Percentiles rank a stretch among this genome's conserved stretches.
Conservation (phyloP, 2,888 invertebrate species). For the Lissonota sp. region DNA sequence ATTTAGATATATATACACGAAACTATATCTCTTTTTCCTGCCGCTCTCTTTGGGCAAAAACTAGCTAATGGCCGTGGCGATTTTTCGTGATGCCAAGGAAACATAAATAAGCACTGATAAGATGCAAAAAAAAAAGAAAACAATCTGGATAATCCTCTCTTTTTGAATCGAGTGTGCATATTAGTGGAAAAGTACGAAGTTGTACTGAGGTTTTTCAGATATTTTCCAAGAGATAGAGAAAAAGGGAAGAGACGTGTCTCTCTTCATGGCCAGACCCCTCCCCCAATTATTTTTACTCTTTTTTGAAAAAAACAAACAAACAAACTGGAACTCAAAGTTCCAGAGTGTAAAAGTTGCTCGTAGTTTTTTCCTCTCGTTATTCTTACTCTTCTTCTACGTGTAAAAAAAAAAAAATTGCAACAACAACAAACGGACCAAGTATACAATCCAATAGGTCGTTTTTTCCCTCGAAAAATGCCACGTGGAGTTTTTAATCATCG, state of each 20-base stretch:
- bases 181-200: no score
- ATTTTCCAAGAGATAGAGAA: neutral
- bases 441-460: slow-evolving; percentile 54
- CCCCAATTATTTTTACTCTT: slow-evolving; percentile 45
- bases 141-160: neutral
- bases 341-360: slow-evolving; percentile 10
- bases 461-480: slow-evolving; percentile 55
- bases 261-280: slow-evolving; percentile 52
- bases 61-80: slow-evolving; percentile 29
- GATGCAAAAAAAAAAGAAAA: neutral
- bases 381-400: slow-evolving; percentile 15
- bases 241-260: neutral
- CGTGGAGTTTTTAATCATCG: slow-evolving; percentile 53
- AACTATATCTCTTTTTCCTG: slow-evolving; percentile 41
- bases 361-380: slow-evolving; percentile 10
- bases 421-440: slow-evolving; percentile 56
- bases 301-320: neutral
- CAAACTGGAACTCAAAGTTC: slow-evolving; percentile 8
- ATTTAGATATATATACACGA: neutral
- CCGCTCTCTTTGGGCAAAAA: slow-evolving; percentile 41
- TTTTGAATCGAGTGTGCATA: no score
- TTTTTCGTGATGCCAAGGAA: slow-evolving; percentile 42
- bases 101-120: slow-evolving; percentile 20
- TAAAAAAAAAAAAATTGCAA: slow-evolving; percentile 10
- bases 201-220: slow-evolving; percentile 14